These are phyloP conservation scores for Pogonophryne albipinna DNA, from an alignment of 2,797 vertebrate species.

Conservation along the genomic window DNA sequence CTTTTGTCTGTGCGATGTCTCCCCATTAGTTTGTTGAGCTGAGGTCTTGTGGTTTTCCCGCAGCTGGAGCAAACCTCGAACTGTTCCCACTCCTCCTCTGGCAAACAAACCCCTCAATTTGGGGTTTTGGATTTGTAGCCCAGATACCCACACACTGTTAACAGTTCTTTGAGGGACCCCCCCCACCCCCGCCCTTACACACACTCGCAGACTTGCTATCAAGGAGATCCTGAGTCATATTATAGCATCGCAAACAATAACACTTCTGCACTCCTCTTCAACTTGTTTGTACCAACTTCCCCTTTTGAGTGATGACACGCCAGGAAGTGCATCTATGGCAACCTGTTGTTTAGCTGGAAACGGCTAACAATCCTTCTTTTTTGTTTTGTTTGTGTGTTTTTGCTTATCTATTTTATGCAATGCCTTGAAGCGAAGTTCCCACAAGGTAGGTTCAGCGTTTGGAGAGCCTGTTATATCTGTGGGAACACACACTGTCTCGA, in stretches of 20 bases:
- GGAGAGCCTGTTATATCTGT: constrained; percentile 73
- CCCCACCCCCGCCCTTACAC: not conserved
- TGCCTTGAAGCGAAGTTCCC: constrained; percentile 88
- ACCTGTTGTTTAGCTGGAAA: constrained; percentile 72
- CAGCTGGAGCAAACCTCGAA: constrained; percentile 61
- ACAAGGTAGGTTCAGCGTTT: constrained; percentile 86
- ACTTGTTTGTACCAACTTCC: constrained; percentile 53
- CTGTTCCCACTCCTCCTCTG: constrained; percentile 58
- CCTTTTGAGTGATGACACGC: constrained; percentile 34
- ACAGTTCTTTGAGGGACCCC: constrained; percentile 25
- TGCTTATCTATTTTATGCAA: constrained; percentile 79
- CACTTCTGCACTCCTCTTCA: not conserved
- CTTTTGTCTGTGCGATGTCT: constrained; percentile 8
- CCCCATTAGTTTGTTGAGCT: constrained; percentile 40
- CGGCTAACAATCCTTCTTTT: constrained; percentile 74
- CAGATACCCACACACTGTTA: constrained; percentile 41
- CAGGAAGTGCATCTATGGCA: constrained; percentile 70
- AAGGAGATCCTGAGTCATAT: constrained; percentile 5
- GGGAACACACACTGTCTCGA: constrained; percentile 74
- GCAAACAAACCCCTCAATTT: constrained; percentile 63
- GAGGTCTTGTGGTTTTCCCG: constrained; percentile 60
- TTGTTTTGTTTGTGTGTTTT: constrained; percentile 67
- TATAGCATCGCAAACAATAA: constrained; percentile 1
- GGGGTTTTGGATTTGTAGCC: constrained; percentile 59
- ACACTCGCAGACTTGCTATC: constrained; percentile 1